Evolutionary conservation across 1,140 invertebrate genomes (phyloP).

Genomic region (Pseudomyrmex cubaensis): DNA sequence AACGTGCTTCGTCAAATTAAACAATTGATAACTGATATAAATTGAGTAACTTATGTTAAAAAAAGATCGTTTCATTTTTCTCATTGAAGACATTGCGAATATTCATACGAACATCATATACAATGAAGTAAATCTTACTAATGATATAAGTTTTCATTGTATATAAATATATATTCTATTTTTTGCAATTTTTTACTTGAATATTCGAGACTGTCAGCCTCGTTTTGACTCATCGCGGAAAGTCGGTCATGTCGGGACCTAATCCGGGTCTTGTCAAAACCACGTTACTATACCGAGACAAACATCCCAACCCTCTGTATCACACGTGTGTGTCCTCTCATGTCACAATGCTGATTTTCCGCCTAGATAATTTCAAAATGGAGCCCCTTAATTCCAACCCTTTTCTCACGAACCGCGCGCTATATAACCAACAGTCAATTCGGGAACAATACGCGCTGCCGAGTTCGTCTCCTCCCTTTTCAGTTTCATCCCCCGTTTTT

Average conservation of each 20-base stretch:
- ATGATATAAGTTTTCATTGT: neutral
- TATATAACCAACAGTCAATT: conserved; percentile 80
- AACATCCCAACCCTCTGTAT: conserved; percentile 62
- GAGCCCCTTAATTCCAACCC: conserved; percentile 67
- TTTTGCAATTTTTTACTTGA: conserved; percentile 16
- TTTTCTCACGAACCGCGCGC: conserved; percentile 60
- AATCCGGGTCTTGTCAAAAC: conserved; percentile 82
- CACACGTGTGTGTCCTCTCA: conserved; percentile 32
- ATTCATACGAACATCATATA: neutral
- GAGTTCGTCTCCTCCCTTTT: neutral
- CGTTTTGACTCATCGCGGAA: conserved; percentile 20
- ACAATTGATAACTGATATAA: neutral
- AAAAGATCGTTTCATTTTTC: neutral
- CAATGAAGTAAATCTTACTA: neutral
- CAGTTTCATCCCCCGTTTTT: conserved; percentile 47
- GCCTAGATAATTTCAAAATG: conserved; percentile 79
- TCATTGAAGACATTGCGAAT: neutral
- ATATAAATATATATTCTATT: neutral
- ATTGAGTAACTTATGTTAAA: neutral
- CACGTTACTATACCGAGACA: conserved; percentile 68
- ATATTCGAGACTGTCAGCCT: conserved; percentile 20
- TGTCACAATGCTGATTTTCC: conserved; percentile 82
- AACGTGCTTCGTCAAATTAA: neutral
- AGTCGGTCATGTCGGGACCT: conserved; percentile 56
- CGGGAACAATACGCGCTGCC: conserved; percentile 76